Evolutionary conservation across 2,888 invertebrate genomes (phyloP).

Genomic region (Therioaphis trifolii): DNA sequence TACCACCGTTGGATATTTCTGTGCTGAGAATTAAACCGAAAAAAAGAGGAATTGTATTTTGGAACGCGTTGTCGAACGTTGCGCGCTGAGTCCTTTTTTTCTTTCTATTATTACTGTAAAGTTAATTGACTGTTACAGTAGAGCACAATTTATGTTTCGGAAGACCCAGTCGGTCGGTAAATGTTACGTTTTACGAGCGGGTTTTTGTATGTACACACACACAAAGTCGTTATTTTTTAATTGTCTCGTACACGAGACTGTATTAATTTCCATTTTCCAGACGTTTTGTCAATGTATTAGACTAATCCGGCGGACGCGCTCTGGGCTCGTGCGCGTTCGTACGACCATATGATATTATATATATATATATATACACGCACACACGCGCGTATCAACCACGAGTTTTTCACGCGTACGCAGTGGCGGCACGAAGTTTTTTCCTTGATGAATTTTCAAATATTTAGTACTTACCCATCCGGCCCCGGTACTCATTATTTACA

Average conservation of each 20-base stretch:
- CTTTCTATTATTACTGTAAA: constrained; percentile 39
- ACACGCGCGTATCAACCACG: too few species aligned
- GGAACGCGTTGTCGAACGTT: constrained; percentile 31
- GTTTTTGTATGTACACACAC: constrained; percentile 3
- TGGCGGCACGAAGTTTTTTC: too few species aligned
- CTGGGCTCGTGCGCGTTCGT: too few species aligned
- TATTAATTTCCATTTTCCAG: constrained; percentile 19
- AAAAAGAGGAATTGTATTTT: constrained; percentile 13
- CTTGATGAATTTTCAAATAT: too few species aligned
- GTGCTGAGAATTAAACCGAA: constrained; percentile 5
- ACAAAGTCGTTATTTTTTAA: constrained; percentile 51
- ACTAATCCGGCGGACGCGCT: neutral
- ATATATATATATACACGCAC: too few species aligned
- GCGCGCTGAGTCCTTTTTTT: constrained; percentile 20
- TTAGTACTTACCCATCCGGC: too few species aligned
- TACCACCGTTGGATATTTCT: neutral
- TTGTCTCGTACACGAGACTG: neutral
- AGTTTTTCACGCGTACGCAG: too few species aligned
- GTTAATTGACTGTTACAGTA: constrained; percentile 49
- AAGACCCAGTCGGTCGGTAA: constrained; percentile 54
- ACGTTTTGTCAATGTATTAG: neutral
- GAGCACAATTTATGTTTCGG: constrained; percentile 57
- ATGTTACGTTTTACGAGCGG: constrained; percentile 40
- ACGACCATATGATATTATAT: too few species aligned
- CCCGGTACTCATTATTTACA: too few species aligned